phyloP scores from a whole-genome alignment of 2,797 vertebrate genomes.

The Macroramphosus scolopax region DNA sequence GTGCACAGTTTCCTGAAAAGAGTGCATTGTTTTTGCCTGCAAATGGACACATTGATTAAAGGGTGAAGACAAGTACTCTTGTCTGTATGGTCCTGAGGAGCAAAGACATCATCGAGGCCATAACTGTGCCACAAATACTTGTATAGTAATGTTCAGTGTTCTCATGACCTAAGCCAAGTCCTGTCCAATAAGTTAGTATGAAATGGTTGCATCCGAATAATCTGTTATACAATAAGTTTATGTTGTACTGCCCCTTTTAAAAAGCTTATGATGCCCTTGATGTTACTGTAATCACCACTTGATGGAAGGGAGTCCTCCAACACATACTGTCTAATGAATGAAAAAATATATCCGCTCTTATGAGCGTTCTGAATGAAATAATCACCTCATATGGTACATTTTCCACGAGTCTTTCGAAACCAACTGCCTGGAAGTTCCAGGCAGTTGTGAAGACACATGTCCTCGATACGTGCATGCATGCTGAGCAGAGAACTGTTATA shows the following conservation, averaged over 20 bases:
- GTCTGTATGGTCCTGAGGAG: slow-evolving; percentile 79
- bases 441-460: no score
- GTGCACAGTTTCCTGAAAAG: slow-evolving; percentile 51
- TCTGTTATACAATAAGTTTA: neutral
- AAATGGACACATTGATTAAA: slow-evolving; percentile 70
- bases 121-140: slow-evolving; percentile 67
- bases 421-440: no score
- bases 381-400: no score
- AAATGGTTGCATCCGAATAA: neutral
- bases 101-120: slow-evolving; percentile 76
- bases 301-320: slow-evolving; percentile 4
- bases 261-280: neutral
- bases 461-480: neutral
- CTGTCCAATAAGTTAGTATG: no score
- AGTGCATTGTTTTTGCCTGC: slow-evolving; percentile 67
- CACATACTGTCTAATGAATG: no score
- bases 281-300: neutral
- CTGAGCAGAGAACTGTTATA: slow-evolving; percentile 28
- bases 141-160: neutral
- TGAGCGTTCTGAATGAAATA: neutral
- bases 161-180: no score
- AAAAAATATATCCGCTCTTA: neutral
- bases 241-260: no score
- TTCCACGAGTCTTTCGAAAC: no score
- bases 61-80: slow-evolving; percentile 71